These are phyloP conservation scores for Poeciliopsis turneri DNA, from an alignment of 2,797 vertebrate genomes.

Conservation along the genomic window DNA sequence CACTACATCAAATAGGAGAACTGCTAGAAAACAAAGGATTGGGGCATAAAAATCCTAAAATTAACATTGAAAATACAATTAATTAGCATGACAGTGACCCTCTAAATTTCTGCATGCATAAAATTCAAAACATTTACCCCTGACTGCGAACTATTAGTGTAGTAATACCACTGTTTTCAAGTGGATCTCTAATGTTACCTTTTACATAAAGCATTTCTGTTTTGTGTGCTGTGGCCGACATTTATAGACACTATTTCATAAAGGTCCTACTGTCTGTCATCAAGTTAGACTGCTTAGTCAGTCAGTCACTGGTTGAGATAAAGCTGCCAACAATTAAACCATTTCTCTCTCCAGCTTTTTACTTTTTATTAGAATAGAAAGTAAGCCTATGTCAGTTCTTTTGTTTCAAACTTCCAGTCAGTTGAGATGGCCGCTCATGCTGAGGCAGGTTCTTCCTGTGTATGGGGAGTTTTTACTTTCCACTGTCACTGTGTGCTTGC, in stretches of 20 bases:
- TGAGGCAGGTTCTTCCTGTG: too few relatives aligned
- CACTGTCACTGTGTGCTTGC: too few relatives aligned
- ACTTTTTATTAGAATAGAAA: too few relatives aligned
- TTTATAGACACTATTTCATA: neutral
- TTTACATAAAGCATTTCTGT: neutral
- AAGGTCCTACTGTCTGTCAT: neutral
- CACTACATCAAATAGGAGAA: constrained; percentile 49
- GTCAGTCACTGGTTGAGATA: too few relatives aligned
- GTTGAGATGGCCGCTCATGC: too few relatives aligned
- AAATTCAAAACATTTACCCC: constrained; percentile 4
- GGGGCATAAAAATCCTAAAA: constrained; percentile 35
- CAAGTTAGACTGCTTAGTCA: neutral
- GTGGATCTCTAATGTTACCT: neutral
- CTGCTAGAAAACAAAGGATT: constrained; percentile 18
- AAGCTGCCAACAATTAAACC: too few relatives aligned
- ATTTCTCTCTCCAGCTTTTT: too few relatives aligned
- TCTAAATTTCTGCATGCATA: constrained; percentile 5
- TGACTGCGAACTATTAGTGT: neutral
- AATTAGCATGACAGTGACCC: constrained; percentile 1
- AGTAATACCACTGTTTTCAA: neutral
- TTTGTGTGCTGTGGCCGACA: too few relatives aligned
- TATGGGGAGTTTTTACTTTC: too few relatives aligned
- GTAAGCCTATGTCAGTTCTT: too few relatives aligned
- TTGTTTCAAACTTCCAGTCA: too few relatives aligned
- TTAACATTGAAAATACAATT: constrained; percentile 46